Percentiles rank a stretch among this genome's conserved stretches.
These are phyloP conservation scores for Drosophila histrio DNA, from an alignment of 2,888 invertebrate species.

Conservation along the genomic window DNA sequence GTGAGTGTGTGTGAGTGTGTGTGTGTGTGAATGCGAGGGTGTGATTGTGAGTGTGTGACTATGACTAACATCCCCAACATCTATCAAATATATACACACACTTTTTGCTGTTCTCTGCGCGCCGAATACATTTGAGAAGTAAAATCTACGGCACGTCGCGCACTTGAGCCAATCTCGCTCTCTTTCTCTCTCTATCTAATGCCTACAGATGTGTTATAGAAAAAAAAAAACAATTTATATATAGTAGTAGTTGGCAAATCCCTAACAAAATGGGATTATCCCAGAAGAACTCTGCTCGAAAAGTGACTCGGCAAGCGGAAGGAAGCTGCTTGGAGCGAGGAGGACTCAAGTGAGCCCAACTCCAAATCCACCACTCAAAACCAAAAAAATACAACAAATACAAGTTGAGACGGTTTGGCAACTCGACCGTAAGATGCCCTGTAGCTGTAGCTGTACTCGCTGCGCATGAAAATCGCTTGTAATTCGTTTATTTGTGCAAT, in stretches of 20 bases:
- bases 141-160: conserved; percentile 80
- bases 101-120: conserved; percentile 53
- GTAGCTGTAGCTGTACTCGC: too few species aligned
- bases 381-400: too few species aligned
- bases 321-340: neutral
- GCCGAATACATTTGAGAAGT: conserved; percentile 82
- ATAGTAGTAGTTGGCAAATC: conserved; percentile 31
- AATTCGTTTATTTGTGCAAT: too few species aligned
- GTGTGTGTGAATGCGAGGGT: conserved; percentile 4
- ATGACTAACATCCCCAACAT: conserved; percentile 41
- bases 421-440: too few species aligned
- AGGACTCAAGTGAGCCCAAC: conserved; percentile 48
- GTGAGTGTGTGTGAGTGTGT: conserved; percentile 18
- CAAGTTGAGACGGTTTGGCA: too few species aligned
- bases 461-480: too few species aligned
- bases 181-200: conserved; percentile 26
- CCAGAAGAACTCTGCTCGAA: conserved; percentile 28
- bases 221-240: neutral
- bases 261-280: conserved; percentile 54
- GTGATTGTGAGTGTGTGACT: conserved; percentile 13
- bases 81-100: neutral
- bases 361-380: conserved; percentile 51
- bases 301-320: conserved; percentile 15
- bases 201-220: neutral
- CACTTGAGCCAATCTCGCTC: conserved; percentile 75